Evolutionary conservation across 2,113 vertebrate species (phyloP).

Genomic region (Albula goreensis): DNA sequence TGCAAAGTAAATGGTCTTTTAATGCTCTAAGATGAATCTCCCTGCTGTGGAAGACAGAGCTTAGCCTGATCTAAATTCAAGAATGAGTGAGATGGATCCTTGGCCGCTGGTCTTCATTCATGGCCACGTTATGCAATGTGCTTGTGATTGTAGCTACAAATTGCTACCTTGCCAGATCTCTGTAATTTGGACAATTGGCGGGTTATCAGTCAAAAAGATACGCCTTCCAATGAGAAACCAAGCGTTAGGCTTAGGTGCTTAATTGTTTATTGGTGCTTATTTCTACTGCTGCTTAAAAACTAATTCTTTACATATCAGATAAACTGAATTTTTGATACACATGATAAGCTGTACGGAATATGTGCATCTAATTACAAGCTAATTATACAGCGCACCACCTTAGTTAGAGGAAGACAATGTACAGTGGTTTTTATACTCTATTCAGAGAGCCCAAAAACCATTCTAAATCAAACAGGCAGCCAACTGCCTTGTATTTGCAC

Average conservation of each 20-base stretch:
- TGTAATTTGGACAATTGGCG: background rate
- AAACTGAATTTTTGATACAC: background rate
- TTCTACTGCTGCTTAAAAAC: background rate
- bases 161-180: background rate
- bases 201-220: background rate
- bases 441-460: too few species aligned
- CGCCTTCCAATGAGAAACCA: background rate
- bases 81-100: background rate
- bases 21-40: background rate
- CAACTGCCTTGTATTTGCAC: too few species aligned
- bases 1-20: background rate
- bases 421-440: too few species aligned
- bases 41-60: background rate
- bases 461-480: too few species aligned
- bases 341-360: background rate
- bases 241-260: background rate
- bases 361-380: background rate
- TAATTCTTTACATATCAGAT: background rate
- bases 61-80: background rate
- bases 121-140: background rate
- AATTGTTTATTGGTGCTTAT: background rate
- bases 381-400: background rate
- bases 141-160: background rate
- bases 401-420: too few species aligned
- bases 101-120: background rate